Evolutionary conservation across 2,888 invertebrate species (phyloP).

Genomic region (Halictus quadricinctus): DNA sequence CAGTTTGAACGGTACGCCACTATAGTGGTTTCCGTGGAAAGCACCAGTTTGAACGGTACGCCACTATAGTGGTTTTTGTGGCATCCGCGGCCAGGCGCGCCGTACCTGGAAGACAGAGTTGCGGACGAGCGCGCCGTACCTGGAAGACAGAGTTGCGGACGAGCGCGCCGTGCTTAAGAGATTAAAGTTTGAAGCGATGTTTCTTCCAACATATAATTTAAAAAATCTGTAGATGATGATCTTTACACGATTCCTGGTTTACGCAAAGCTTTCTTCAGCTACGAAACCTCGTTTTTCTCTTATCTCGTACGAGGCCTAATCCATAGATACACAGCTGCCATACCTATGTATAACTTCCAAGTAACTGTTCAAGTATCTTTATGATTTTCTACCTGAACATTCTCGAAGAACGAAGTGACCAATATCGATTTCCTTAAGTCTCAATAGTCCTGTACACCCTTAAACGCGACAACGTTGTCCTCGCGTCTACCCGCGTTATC

Average conservation of each 20-base stretch:
- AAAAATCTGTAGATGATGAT: neutral
- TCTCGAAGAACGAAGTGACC: neutral
- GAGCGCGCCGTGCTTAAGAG: too few relatives aligned
- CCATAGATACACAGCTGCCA: neutral
- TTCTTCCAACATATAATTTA: neutral
- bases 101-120: too few relatives aligned
- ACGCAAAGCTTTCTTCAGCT: neutral
- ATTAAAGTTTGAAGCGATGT: neutral
- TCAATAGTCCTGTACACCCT: neutral
- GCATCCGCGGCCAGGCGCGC: too few relatives aligned
- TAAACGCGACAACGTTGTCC: conserved; percentile 8
- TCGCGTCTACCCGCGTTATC: neutral
- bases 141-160: too few relatives aligned
- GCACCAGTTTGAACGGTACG: too few relatives aligned
- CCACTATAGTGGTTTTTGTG: too few relatives aligned
- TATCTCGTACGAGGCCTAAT: neutral
- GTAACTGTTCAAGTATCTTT: neutral
- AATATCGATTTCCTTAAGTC: neutral
- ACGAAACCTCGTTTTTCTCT: neutral
- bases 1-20: too few relatives aligned
- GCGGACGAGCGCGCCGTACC: too few relatives aligned
- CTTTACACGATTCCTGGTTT: neutral
- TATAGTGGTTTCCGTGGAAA: too few relatives aligned
- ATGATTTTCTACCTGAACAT: neutral
- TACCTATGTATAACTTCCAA: neutral